Evolutionary conservation across 1,140 invertebrate genomes (phyloP).

Genomic region (Saxidomus purpurata): DNA sequence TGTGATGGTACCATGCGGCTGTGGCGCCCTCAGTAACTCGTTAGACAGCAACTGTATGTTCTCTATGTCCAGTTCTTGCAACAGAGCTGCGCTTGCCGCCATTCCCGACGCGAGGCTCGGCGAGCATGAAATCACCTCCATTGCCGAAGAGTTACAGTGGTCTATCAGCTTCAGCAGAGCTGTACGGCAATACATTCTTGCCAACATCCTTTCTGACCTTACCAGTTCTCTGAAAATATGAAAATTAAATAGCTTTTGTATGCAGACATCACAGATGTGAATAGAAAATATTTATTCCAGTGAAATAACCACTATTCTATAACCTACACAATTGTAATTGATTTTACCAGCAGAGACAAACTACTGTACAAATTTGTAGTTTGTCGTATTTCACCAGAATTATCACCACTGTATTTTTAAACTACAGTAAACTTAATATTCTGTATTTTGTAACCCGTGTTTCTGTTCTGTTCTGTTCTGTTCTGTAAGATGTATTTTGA

Average conservation of each 20-base stretch:
- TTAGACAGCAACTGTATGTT: conserved; percentile 86
- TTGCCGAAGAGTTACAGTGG: conserved; percentile 85
- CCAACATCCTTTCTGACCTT: conserved; percentile 79
- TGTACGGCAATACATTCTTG: conserved; percentile 83
- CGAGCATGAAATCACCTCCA: conserved; percentile 79
- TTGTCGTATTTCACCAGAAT: too few relatives aligned
- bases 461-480: too few relatives aligned
- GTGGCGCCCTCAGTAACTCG: conserved; percentile 82
- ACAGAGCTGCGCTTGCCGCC: conserved; percentile 83
- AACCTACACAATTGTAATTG: too few relatives aligned
- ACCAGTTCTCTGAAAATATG: conserved; percentile 82
- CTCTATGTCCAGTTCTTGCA: conserved; percentile 86
- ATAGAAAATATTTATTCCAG: background rate
- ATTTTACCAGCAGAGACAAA: too few relatives aligned
- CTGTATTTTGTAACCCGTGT: too few relatives aligned
- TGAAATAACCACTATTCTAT: too few relatives aligned
- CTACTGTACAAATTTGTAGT: too few relatives aligned
- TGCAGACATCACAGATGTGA: background rate
- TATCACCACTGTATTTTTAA: too few relatives aligned
- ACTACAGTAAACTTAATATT: too few relatives aligned
- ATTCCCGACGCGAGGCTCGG: conserved; percentile 80
- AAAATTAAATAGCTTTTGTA: background rate
- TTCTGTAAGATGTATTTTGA: too few relatives aligned
- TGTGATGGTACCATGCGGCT: conserved; percentile 76
- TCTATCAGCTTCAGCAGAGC: conserved; percentile 84